These are phyloP conservation scores for Medauroidea extradentata DNA, from an alignment of 1,140 invertebrate genomes.

Conservation along the genomic window DNA sequence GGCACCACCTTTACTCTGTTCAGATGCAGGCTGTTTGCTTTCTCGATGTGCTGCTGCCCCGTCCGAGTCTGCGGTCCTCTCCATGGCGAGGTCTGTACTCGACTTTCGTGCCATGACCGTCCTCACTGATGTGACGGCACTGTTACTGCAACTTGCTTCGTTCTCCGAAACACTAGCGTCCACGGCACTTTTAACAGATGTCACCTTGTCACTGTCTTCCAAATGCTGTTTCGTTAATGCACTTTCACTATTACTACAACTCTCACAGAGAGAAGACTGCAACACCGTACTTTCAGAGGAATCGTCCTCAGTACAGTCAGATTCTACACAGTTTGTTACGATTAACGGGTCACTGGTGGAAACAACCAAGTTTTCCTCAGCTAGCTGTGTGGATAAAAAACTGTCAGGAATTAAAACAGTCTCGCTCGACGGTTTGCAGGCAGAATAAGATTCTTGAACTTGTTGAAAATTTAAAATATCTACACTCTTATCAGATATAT, in stretches of 20 bases:
- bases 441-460: slow-evolving; percentile 1
- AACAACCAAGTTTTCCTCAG: background rate
- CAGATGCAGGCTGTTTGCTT: slow-evolving; percentile 13
- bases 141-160: background rate
- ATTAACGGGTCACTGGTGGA: background rate
- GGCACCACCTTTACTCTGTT: background rate
- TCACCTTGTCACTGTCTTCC: background rate
- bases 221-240: background rate
- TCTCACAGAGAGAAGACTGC: too few species aligned
- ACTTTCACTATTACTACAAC: too few species aligned
- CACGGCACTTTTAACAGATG: background rate
- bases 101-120: background rate
- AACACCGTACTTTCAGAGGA: background rate
- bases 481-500: slow-evolving; percentile 6
- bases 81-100: background rate
- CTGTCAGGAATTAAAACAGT: background rate
- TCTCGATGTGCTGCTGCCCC: slow-evolving; percentile 2
- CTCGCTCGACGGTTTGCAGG: background rate
- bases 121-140: background rate
- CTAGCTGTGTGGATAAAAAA: background rate
- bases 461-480: slow-evolving; percentile 6
- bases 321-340: background rate
- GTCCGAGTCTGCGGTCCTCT: background rate
- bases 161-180: background rate
- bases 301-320: background rate